Evolutionary conservation across 2,888 invertebrate genomes (phyloP).

Genomic region (Trachelus stipa): DNA sequence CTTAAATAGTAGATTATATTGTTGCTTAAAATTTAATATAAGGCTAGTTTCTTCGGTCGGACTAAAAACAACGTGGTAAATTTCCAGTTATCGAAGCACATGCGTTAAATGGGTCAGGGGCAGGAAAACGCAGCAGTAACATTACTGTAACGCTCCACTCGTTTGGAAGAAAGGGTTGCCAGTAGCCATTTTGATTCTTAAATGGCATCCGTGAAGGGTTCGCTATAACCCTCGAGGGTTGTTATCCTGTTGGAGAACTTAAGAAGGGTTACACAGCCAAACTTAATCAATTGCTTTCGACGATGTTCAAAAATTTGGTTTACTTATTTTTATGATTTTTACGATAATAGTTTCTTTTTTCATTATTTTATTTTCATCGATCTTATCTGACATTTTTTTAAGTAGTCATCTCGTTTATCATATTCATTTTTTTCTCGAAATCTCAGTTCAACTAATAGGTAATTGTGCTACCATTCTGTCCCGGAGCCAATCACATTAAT

Average conservation of each 20-base stretch:
- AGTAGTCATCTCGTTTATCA: background rate
- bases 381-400: background rate
- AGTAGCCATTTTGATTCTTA: constrained; percentile 29
- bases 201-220: constrained; percentile 25
- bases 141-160: constrained; percentile 10
- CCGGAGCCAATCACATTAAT: constrained; percentile 60
- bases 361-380: background rate
- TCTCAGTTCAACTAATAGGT: constrained; percentile 50
- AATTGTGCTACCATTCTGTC: constrained; percentile 59
- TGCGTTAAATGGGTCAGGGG: constrained; percentile 16
- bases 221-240: constrained; percentile 2
- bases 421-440: constrained; percentile 5
- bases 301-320: background rate
- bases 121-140: constrained; percentile 13
- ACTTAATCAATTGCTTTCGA: background rate
- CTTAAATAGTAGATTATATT: background rate
- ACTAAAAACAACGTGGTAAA: background rate
- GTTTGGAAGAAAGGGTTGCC: background rate
- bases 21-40: background rate
- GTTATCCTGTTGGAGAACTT: background rate
- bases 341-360: background rate
- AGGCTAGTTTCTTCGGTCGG: background rate
- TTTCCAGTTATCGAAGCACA: background rate
- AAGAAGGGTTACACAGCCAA: background rate
- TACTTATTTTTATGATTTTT: background rate